Conservation (phyloP, 2,113 vertebrate genomes). For the Macrotus californicus region DNA sequence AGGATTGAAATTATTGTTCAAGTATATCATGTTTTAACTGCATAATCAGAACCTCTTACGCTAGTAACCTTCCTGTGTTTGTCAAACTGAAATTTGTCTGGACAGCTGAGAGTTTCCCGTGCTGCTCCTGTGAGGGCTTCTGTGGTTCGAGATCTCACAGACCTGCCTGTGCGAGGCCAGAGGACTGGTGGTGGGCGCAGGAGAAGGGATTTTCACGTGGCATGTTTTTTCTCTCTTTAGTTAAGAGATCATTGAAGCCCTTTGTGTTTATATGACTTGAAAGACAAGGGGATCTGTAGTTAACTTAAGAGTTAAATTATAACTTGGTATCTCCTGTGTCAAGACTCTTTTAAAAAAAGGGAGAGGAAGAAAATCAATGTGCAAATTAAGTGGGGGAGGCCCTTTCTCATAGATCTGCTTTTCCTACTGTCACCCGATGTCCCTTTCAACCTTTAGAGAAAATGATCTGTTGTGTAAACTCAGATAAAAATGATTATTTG, state of each 20-base stretch:
- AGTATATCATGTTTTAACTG: neutral
- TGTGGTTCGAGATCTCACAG: neutral
- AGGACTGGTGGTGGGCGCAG: neutral
- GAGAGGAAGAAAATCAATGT: neutral
- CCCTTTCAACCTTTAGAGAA: neutral
- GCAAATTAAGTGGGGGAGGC: neutral
- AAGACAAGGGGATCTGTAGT: slow-evolving; percentile 21
- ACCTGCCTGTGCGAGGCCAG: neutral
- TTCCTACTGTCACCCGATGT: neutral
- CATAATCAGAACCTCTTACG: neutral
- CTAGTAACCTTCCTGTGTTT: neutral
- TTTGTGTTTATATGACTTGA: slow-evolving; percentile 43
- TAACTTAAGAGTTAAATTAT: slow-evolving; percentile 64
- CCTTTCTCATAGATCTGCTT: neutral
- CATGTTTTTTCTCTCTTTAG: neutral
- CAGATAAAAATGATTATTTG: neutral
- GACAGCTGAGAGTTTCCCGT: neutral
- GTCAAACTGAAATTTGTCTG: neutral
- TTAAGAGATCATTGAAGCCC: slow-evolving; percentile 20
- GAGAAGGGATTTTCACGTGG: slow-evolving; percentile 7
- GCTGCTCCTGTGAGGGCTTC: neutral
- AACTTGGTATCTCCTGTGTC: slow-evolving; percentile 38
- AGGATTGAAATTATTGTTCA: neutral
- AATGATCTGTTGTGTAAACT: neutral
- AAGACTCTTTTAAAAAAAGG: neutral